phyloP scores from a whole-genome alignment of 2,888 invertebrate genomes.

The Chloromyia formosa region DNA sequence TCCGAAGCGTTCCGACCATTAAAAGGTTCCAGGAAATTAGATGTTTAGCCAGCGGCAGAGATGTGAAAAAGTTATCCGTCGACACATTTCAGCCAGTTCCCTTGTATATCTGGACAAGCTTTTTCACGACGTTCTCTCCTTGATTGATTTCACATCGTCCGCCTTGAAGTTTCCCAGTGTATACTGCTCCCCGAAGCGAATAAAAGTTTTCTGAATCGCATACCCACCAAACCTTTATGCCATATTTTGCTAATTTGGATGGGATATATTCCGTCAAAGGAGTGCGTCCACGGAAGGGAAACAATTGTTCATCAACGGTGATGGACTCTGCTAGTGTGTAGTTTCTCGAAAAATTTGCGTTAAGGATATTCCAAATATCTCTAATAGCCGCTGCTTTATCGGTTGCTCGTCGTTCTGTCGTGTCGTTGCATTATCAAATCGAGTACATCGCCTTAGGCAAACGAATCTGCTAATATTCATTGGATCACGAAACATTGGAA shows the following conservation, averaged over 20 bases:
- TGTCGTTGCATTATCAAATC: background rate
- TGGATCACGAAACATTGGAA: no score
- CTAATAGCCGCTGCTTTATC: constrained; percentile 51
- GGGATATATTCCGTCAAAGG: constrained; percentile 54
- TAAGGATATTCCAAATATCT: constrained; percentile 54
- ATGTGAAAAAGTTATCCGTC: constrained; percentile 38
- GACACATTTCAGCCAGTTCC: constrained; percentile 17
- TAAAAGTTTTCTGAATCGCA: constrained; percentile 54
- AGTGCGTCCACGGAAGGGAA: constrained; percentile 47
- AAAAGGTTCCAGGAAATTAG: background rate
- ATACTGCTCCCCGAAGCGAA: constrained; percentile 52
- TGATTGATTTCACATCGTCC: constrained; percentile 39
- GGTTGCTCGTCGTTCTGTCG: background rate
- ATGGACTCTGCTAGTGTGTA: constrained; percentile 52
- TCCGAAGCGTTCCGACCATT: background rate
- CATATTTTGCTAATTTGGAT: constrained; percentile 54
- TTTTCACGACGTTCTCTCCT: constrained; percentile 32
- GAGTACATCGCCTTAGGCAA: no score
- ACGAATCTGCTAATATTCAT: no score
- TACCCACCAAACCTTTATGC: constrained; percentile 55
- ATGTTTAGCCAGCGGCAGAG: constrained; percentile 24
- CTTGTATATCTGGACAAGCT: constrained; percentile 17
- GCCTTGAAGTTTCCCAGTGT: constrained; percentile 49
- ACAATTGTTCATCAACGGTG: constrained; percentile 14
- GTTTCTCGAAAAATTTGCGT: constrained; percentile 53